Evolutionary conservation across 1,140 invertebrate genomes (phyloP).

Genomic region (Bradynema listronoti): DNA sequence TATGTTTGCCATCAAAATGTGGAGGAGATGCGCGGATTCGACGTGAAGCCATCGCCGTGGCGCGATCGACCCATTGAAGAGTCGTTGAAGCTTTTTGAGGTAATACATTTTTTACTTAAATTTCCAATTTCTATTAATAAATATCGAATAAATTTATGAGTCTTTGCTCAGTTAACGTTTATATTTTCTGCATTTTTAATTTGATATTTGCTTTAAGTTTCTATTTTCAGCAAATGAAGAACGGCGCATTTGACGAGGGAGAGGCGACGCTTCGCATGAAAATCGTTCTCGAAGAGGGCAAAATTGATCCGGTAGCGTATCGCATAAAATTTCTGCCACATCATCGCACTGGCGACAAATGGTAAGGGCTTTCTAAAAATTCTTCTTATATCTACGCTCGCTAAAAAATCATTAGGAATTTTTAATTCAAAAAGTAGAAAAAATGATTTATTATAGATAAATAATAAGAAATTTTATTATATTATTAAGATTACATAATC

Average conservation of each 20-base stretch:
- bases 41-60: conserved; percentile 86
- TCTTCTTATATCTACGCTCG: too few relatives aligned
- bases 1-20: conserved; percentile 95
- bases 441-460: too few relatives aligned
- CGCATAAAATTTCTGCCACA: conserved; percentile 91
- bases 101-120: conserved; percentile 52
- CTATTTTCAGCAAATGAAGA: conserved; percentile 79
- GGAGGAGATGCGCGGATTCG: conserved; percentile 92
- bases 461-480: too few relatives aligned
- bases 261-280: conserved; percentile 92
- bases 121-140: too few relatives aligned
- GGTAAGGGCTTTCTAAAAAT: too few relatives aligned
- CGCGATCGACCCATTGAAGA: conserved; percentile 80
- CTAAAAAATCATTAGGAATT: too few relatives aligned
- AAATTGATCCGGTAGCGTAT: conserved; percentile 95
- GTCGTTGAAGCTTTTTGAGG: conserved; percentile 81
- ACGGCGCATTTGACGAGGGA: conserved; percentile 90
- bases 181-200: too few relatives aligned
- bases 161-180: too few relatives aligned
- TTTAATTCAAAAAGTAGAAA: too few relatives aligned
- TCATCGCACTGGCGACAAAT: conserved; percentile 80
- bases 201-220: too few relatives aligned
- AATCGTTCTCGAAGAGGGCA: conserved; percentile 90
- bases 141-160: too few relatives aligned
- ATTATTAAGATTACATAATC: too few relatives aligned